Base-by-base conservation (phyloP, 2,888 invertebrate species). In the Hedya salicella region DNA sequence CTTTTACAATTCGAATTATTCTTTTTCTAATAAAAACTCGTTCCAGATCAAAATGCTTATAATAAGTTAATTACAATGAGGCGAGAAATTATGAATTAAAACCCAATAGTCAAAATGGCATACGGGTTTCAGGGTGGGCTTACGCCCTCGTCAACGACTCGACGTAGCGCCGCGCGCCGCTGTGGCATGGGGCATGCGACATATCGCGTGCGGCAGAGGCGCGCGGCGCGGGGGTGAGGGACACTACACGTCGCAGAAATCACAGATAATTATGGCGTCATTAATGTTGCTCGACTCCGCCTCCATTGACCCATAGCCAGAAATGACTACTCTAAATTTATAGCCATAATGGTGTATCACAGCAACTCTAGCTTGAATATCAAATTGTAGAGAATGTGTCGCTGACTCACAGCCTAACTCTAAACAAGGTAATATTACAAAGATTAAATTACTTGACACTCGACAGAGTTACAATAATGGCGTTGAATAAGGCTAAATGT, bases 291-390 rank as follows among this genome's bases (percentile, higher is more conserved):
- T 70, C 69, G 70, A 72, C 74, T 71, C 72, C 70, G 71, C 69
- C 72, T 71, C 70, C 70, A 75, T 77, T 77, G 79, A 80, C 76
- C 75, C 79, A 77, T 82, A 82, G 83, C 80, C 86, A 83, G 84
- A 84, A 83, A 82, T 79, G 81, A 88, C 85, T 86, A 87, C 81
- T 82, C 79, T 85, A 87, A 78, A 75, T 83, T 86, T 87, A 84
- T 87, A 87, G 91, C 87, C 91, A 89, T 85, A 86, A 86, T 85
- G 85, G 83, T 89, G 89, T 91, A 91, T 92, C 91, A 91, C 91
- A 92, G 91, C 87, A 90, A 91, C 90, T 91, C 91, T 92, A 92
- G 91, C 91, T 82, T 91, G 91, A 88, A 86, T 86, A 86, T 88
- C 82, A 85, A 86, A 85, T 87, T 86, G 87, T 88, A 83, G 87